Evolutionary conservation across 2,113 vertebrate genomes (phyloP).

Genomic region (Puntigrus tetrazona): DNA sequence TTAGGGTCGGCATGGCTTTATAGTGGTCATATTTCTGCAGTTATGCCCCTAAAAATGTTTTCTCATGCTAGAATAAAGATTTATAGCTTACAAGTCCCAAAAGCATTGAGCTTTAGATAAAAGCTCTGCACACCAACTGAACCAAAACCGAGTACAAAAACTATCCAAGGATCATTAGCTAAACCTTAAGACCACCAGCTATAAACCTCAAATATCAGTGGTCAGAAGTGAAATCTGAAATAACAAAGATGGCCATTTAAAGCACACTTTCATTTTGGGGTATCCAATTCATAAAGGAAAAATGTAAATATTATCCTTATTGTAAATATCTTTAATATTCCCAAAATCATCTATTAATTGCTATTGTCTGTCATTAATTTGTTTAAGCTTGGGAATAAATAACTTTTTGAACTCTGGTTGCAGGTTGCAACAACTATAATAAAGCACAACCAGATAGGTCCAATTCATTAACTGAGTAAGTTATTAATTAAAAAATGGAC

Average conservation of each 20-base stretch:
- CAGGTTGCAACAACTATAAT: background rate
- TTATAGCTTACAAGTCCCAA: slow-evolving; percentile 58
- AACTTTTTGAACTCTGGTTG: background rate
- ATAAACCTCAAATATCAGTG: background rate
- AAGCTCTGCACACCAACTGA: slow-evolving; percentile 43
- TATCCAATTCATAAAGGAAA: background rate
- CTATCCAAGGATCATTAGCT: slow-evolving; percentile 42
- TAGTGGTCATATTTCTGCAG: slow-evolving; percentile 43
- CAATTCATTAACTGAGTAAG: background rate
- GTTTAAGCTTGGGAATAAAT: background rate
- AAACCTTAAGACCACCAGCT: slow-evolving; percentile 11
- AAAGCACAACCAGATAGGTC: background rate
- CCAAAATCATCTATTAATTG: background rate
- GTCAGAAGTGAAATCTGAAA: slow-evolving; percentile 18
- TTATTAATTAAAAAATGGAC: background rate
- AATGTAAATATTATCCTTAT: no score
- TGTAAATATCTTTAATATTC: background rate
- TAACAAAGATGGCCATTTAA: background rate
- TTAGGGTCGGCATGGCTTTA: slow-evolving; percentile 50
- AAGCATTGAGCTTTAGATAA: slow-evolving; percentile 51
- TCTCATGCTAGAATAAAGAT: slow-evolving; percentile 49
- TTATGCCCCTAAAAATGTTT: slow-evolving; percentile 39
- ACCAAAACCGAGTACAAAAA: slow-evolving; percentile 42
- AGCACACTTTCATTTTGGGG: background rate
- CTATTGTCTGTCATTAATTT: background rate